A percentile compares a stretch with the other conserved stretches of the same genome.
Conservation (phyloP, 2,113 vertebrate genomes). For the Falco punctatus region DNA sequence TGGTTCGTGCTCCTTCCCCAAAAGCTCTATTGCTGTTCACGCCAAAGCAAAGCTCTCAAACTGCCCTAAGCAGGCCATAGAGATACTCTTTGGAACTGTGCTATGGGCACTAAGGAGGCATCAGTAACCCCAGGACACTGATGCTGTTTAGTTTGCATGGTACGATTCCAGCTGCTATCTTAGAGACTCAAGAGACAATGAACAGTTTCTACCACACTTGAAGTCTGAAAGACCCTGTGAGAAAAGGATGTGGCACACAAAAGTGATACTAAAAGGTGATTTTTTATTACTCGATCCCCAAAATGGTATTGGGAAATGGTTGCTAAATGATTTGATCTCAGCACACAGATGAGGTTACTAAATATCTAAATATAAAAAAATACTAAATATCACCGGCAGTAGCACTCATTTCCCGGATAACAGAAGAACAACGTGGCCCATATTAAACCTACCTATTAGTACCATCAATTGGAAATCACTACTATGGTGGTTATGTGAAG, state of each 20-base stretch:
- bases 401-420: neutral
- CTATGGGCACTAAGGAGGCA: neutral
- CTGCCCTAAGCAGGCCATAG: neutral
- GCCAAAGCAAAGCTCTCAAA: neutral
- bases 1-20: neutral
- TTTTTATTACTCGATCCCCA: neutral
- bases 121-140: neutral
- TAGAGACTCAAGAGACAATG: neutral
- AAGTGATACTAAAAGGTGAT: neutral
- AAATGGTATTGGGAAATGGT: neutral
- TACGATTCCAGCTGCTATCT: neutral
- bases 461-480: neutral
- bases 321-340: neutral
- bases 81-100: neutral
- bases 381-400: neutral
- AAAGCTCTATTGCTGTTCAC: neutral
- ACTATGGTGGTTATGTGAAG: neutral
- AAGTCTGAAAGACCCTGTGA: neutral
- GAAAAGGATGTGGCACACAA: neutral
- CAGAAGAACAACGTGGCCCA: neutral
- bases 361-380: neutral
- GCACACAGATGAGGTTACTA: rapidly evolving
- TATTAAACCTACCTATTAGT: neutral
- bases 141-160: neutral
- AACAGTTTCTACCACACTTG: rapidly evolving